Evolutionary conservation across 2,888 invertebrate species (phyloP).

Genomic region (Cylloceria caligata): DNA sequence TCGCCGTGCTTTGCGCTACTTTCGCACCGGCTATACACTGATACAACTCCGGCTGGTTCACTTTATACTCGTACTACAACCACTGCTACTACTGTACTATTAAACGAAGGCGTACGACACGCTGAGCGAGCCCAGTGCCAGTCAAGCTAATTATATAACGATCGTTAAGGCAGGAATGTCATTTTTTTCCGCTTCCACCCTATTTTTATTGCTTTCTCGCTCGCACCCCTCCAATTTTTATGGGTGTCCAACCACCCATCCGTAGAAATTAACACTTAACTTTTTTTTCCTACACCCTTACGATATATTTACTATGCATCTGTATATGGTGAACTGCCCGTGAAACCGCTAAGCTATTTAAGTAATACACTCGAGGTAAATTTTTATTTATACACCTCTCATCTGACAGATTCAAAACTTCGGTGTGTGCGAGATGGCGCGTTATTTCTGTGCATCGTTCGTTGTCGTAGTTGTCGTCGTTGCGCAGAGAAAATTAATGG

Average conservation of each 20-base stretch:
- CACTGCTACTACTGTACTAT: background rate
- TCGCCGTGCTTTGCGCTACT: constrained; percentile 83
- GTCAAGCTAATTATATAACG: constrained; percentile 82
- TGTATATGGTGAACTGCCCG: constrained; percentile 37
- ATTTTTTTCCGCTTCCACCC: constrained; percentile 49
- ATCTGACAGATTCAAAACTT: constrained; percentile 53
- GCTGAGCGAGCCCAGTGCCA: constrained; percentile 73
- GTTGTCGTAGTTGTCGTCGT: constrained; percentile 52
- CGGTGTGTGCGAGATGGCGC: constrained; percentile 38
- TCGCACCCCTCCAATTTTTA: constrained; percentile 29
- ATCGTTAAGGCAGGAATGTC: constrained; percentile 70
- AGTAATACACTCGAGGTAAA: constrained; percentile 51
- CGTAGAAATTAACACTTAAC: constrained; percentile 56
- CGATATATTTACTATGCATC: constrained; percentile 26
- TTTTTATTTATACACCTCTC: constrained; percentile 61
- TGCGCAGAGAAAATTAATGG: constrained; percentile 65
- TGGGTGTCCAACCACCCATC: constrained; percentile 31
- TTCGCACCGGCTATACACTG: constrained; percentile 79
- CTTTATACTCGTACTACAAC: constrained; percentile 5
- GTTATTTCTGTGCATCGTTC: constrained; percentile 62
- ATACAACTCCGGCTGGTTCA: constrained; percentile 45
- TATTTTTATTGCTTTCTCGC: background rate
- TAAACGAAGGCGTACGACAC: constrained; percentile 73
- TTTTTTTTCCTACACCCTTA: constrained; percentile 39
- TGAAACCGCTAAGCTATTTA: constrained; percentile 50